A percentile compares a stretch with the other conserved stretches of the same genome.
Evolutionary conservation across 2,888 invertebrate species (phyloP).

Genomic region (Dioctria linearis): DNA sequence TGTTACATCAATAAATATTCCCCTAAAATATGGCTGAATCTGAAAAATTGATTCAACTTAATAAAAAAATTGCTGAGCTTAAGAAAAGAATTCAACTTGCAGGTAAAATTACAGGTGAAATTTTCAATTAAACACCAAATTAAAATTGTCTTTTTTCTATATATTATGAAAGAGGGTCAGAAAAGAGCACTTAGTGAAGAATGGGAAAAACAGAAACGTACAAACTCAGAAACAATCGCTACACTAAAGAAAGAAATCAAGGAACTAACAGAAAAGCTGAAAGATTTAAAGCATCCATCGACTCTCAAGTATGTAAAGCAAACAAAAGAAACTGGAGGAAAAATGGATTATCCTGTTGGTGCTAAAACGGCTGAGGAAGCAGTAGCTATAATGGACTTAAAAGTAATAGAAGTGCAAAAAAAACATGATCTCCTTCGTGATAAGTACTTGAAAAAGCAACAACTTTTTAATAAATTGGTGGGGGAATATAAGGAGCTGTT

Average conservation of each 20-base stretch:
- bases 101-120: conserved; percentile 72
- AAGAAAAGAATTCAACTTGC: conserved; percentile 90
- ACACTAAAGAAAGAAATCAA: conserved; percentile 83
- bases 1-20: conserved; percentile 38
- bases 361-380: conserved; percentile 73
- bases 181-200: conserved; percentile 87
- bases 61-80: conserved; percentile 86
- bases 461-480: conserved; percentile 74
- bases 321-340: conserved; percentile 65
- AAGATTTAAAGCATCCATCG: conserved; percentile 67
- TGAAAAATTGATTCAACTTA: conserved; percentile 70
- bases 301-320: conserved; percentile 66
- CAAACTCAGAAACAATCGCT: conserved; percentile 80
- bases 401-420: conserved; percentile 80
- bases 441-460: conserved; percentile 77
- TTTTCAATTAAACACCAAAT: conserved; percentile 46
- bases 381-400: conserved; percentile 76
- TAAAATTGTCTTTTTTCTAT: background rate
- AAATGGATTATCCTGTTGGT: conserved; percentile 70
- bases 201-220: conserved; percentile 82
- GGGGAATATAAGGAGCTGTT: conserved; percentile 76
- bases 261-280: conserved; percentile 75
- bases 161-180: conserved; percentile 80
- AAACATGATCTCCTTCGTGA: conserved; percentile 82
- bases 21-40: conserved; percentile 62